Evolutionary conservation across 2,113 vertebrate species (phyloP).

Genomic region (Cromileptes altivelis): DNA sequence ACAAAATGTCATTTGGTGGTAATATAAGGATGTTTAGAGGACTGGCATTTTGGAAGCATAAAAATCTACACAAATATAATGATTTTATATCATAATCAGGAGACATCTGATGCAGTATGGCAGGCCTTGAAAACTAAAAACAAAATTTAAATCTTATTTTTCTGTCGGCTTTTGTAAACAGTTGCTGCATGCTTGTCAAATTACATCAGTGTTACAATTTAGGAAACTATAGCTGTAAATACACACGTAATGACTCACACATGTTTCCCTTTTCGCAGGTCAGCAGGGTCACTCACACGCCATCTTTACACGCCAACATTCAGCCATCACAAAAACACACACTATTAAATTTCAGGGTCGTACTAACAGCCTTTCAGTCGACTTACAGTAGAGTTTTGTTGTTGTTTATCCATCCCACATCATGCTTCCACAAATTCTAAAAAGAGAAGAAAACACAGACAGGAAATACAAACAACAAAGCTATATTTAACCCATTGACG

Average conservation of each 20-base stretch:
- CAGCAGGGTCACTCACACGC: not conserved
- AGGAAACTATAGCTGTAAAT: not conserved
- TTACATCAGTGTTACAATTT: not conserved
- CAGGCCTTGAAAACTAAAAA: not conserved
- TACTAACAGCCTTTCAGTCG: not conserved
- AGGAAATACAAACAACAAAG: constrained; percentile 1
- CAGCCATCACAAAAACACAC: not conserved
- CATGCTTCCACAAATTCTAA: constrained; percentile 84
- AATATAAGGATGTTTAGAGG: not conserved
- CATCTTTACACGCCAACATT: not conserved
- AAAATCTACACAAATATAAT: not conserved
- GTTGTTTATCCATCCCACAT: constrained; percentile 86
- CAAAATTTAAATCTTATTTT: not conserved
- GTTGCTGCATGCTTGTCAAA: not conserved
- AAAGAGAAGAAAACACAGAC: constrained; percentile 32
- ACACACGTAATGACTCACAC: not conserved
- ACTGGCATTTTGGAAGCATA: not conserved
- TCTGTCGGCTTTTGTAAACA: not conserved
- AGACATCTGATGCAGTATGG: not conserved
- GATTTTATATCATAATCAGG: not conserved
- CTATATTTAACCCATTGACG: not conserved
- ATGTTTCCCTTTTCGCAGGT: not conserved
- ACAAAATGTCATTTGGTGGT: not conserved
- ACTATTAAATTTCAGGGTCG: not conserved
- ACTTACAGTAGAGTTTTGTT: constrained; percentile 74